These are phyloP conservation scores for Rhynchotus rufescens DNA, from an alignment of 2,797 vertebrate species.

Conservation along the genomic window DNA sequence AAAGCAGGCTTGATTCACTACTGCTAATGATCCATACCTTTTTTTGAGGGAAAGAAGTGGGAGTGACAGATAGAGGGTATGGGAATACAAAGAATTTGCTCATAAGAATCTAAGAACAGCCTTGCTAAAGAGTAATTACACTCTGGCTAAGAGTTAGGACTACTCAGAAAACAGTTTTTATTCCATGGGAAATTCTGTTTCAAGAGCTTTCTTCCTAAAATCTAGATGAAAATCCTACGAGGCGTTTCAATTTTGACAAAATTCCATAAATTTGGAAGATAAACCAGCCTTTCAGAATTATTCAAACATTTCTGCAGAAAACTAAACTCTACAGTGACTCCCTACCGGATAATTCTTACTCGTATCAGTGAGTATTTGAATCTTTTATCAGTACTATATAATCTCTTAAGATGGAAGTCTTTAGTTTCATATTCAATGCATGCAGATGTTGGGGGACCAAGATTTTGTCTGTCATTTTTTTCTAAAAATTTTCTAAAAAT, in stretches of 20 bases:
- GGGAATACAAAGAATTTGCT: not conserved
- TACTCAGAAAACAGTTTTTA: not conserved
- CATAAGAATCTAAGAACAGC: not conserved
- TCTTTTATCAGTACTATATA: not conserved
- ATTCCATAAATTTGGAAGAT: not conserved
- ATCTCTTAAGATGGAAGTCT: not conserved
- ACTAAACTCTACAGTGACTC: not conserved
- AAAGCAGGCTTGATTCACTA: not conserved
- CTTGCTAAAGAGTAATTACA: not conserved
- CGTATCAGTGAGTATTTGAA: not conserved
- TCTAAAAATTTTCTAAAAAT: not conserved
- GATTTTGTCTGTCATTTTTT: not conserved
- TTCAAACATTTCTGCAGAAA: not conserved
- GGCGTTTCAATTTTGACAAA: not conserved
- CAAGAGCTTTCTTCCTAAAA: not conserved
- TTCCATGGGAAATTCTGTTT: not conserved
- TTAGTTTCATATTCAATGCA: not conserved
- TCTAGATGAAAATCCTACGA: not conserved
- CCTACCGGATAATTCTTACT: not conserved
- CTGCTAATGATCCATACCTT: not conserved
- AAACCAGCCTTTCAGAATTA: not conserved
- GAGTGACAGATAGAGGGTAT: not conserved
- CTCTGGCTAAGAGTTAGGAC: not conserved
- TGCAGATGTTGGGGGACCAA: not conserved
- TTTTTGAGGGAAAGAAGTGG: too few relatives aligned